Base-by-base conservation (phyloP, 1,140 invertebrate species). In the Drosophila melanica region DNA sequence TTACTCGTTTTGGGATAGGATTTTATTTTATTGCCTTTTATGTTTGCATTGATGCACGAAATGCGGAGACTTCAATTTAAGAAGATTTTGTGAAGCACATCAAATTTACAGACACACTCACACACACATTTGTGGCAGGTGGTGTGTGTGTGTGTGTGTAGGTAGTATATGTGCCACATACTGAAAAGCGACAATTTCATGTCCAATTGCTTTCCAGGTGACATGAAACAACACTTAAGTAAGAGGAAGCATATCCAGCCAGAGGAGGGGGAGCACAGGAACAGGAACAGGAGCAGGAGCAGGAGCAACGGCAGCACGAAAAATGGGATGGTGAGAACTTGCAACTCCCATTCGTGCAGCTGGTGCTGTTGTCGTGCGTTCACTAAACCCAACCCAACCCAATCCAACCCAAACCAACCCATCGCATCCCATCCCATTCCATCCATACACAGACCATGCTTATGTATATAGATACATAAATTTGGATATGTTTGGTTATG, bases 181-280 rank as follows among this genome's bases (percentile, higher is more conserved):
- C 74, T 79, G 85, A 90, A 90, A 90, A 90, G 81, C 81, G 85
- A 91, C 85, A 91, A 90, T 90, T 91, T 90, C 79, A 91, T 91
- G 90, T 91, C 90, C 90, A 91, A 91, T 91, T 91, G 90, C 80
- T 91, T 91, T 91, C 86, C 90, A 91, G 90, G 90, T 91, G 90
- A 91, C 90, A 91, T 86, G 90, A 91, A 91, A 91, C 90, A 91
- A 91, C 90, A 91, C 90, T 91, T 91, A 91, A 90, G 79, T 75
- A 90, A 76, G 71, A 80, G 81, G 75, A 77, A 84, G 85, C 81
- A 78, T 33, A 5, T 30, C 45, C 45, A 20, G 53, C 45, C 35
- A 37, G 35, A 18, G 7, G 67, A 16, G 18, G 33, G 44, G 41
- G 53, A 39, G 33, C 33, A 39, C 51, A 63, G 35, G 48, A 47